These are phyloP conservation scores for Celastrina argiolus DNA, from an alignment of 2,888 invertebrate species.

Conservation along the genomic window DNA sequence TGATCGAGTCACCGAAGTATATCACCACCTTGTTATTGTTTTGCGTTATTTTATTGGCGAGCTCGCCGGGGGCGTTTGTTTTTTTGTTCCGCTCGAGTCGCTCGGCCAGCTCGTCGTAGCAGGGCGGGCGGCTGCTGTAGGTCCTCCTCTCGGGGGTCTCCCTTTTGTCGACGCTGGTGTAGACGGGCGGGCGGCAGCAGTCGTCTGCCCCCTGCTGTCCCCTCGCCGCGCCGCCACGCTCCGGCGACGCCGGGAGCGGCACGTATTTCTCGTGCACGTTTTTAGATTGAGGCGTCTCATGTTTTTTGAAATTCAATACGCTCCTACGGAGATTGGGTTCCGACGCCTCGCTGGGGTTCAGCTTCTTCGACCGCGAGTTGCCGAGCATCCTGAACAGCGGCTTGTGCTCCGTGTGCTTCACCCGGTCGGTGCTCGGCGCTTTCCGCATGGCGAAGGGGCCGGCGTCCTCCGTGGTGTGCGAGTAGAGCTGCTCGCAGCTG, in stretches of 20 bases:
- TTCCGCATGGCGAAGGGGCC: constrained; percentile 62
- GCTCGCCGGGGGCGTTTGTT: constrained; percentile 50
- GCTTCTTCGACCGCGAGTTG: constrained; percentile 63
- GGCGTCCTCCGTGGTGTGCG: constrained; percentile 57
- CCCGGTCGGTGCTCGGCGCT: constrained; percentile 71
- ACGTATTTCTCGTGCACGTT: constrained; percentile 71
- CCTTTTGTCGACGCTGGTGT: constrained; percentile 67
- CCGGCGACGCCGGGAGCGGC: constrained; percentile 61
- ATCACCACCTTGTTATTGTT: constrained; percentile 83
- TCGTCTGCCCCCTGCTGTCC: constrained; percentile 63
- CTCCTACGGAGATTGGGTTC: constrained; percentile 61
- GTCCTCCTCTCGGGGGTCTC: constrained; percentile 56
- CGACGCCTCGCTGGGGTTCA: constrained; percentile 52
- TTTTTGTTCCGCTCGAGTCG: constrained; percentile 70
- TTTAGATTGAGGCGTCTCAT: constrained; percentile 52
- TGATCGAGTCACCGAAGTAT: constrained; percentile 83
- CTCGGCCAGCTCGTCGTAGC: constrained; percentile 69
- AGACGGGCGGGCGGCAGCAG: constrained; percentile 65
- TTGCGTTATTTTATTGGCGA: constrained; percentile 69
- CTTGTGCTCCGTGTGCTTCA: constrained; percentile 63
- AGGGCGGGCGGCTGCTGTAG: constrained; percentile 64
- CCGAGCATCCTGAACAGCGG: constrained; percentile 68
- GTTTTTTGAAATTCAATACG: constrained; percentile 66
- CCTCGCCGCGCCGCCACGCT: constrained; percentile 66
- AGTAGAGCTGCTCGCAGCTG: constrained; percentile 72